A percentile compares a stretch with the other conserved stretches of the same genome.
Conservation (phyloP, 2,113 vertebrate genomes). For the Mionectes macconnelli region DNA sequence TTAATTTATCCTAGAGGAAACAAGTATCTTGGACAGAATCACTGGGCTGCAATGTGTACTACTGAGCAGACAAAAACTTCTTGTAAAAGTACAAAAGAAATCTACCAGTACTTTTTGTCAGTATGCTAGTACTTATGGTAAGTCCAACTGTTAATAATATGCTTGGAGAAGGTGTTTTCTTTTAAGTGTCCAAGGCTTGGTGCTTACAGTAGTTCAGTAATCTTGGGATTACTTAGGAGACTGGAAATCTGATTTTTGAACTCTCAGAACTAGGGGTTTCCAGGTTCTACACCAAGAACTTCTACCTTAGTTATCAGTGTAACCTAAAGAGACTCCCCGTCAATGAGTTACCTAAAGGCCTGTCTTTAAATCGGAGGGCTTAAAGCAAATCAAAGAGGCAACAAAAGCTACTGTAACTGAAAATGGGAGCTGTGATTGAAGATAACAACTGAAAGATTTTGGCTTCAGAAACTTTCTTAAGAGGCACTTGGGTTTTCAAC, state of each 20-base stretch:
- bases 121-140: background rate
- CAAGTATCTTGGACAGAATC: background rate
- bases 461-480: background rate
- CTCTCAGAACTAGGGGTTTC: background rate
- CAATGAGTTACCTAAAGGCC: background rate
- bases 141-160: background rate
- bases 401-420: background rate
- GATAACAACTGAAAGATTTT: background rate
- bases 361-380: background rate
- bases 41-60: background rate
- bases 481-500: background rate
- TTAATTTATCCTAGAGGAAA: background rate
- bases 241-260: background rate
- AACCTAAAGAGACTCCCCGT: background rate
- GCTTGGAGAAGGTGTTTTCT: background rate
- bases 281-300: background rate
- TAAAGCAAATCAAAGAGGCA: background rate
- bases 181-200: background rate
- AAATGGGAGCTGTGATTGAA: background rate
- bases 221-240: background rate
- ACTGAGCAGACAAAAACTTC: background rate
- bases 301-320: background rate
- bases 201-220: background rate
- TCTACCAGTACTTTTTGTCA: background rate
- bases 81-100: background rate